A percentile compares a stretch with the other conserved stretches of the same genome.
These are phyloP conservation scores for Drosophila kanapiae DNA, from an alignment of 1,140 invertebrate genomes.

Conservation along the genomic window DNA sequence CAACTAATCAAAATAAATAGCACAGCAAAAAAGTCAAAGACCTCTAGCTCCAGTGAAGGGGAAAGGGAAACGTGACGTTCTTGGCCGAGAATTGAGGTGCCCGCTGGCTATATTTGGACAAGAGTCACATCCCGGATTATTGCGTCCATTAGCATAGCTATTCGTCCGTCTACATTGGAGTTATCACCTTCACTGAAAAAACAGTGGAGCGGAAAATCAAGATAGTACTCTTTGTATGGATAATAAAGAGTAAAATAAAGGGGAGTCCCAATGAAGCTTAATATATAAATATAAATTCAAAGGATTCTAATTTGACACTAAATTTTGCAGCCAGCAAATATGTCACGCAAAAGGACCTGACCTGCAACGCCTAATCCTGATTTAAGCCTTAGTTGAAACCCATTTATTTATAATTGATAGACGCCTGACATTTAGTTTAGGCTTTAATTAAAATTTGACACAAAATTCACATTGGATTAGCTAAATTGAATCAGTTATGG, in stretches of 20 bases:
- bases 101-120: conserved; percentile 20
- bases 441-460: conserved; percentile 8
- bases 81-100: conserved; percentile 1
- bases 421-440: not conserved
- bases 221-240: not conserved
- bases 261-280: not conserved
- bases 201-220: not conserved
- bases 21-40: conserved; percentile 28
- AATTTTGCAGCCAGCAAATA: not conserved
- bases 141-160: conserved; percentile 24
- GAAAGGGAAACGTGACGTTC: conserved; percentile 2
- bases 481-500: not conserved
- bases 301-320: no score
- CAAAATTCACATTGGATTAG: not conserved
- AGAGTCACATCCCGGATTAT: conserved; percentile 17
- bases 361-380: not conserved
- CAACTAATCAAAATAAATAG: conserved; percentile 57
- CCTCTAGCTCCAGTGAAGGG: not conserved
- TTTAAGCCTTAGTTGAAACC: not conserved
- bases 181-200: not conserved
- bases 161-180: not conserved
- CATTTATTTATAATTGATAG: not conserved
- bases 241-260: not conserved
- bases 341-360: not conserved
- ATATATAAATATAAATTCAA: not conserved